These are phyloP conservation scores for Champsocephalus gunnari DNA, from an alignment of 2,797 vertebrate genomes.

Conservation along the genomic window DNA sequence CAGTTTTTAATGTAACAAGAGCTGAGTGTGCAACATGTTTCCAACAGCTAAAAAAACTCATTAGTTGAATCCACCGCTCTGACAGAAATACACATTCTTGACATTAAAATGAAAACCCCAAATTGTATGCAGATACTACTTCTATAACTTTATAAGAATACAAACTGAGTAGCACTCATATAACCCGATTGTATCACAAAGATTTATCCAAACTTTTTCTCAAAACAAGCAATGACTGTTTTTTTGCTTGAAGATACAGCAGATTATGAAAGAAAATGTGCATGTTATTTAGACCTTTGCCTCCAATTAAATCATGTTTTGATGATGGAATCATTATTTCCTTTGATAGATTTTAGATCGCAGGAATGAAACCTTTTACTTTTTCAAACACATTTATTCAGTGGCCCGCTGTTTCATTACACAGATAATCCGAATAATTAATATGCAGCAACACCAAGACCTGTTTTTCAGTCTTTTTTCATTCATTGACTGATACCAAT, in stretches of 20 bases:
- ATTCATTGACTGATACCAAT: constrained; percentile 58
- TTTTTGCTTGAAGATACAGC: neutral
- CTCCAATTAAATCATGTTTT: constrained; percentile 37
- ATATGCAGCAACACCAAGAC: constrained; percentile 32
- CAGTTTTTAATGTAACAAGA: too few relatives aligned
- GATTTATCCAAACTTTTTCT: constrained; percentile 15
- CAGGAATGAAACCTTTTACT: constrained; percentile 28
- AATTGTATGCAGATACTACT: neutral
- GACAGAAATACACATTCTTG: neutral
- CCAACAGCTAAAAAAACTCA: too few relatives aligned
- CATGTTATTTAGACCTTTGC: constrained; percentile 26
- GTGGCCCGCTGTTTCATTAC: constrained; percentile 29
- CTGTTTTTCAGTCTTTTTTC: constrained; percentile 12
- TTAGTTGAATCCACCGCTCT: constrained; percentile 1
- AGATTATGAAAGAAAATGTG: constrained; percentile 9
- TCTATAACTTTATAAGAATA: neutral
- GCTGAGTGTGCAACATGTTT: too few relatives aligned
- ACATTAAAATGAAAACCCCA: neutral
- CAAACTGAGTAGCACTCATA: constrained; percentile 6
- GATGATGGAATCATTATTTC: constrained; percentile 46
- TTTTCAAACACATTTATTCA: constrained; percentile 28
- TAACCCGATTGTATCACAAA: constrained; percentile 26
- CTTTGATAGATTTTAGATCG: constrained; percentile 47
- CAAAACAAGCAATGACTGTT: neutral
- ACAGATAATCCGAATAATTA: constrained; percentile 59